phyloP scores from a whole-genome alignment of 2,888 invertebrate species.

The Drosophila heteroneura region DNA sequence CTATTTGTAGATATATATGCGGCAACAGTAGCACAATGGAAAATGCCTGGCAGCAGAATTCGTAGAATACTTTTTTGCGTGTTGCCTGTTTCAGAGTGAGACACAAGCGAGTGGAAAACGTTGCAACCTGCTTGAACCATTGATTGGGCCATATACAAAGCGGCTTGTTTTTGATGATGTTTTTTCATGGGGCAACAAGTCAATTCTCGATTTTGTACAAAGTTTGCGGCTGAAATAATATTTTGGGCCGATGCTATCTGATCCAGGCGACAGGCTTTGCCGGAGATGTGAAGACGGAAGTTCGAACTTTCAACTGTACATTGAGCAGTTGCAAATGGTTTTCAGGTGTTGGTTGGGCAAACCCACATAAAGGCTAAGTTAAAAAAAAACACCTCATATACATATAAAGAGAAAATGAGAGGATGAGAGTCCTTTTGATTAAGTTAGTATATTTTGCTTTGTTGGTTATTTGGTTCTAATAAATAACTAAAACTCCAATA shows the following conservation, averaged over 20 bases:
- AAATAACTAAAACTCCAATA: conserved; percentile 18
- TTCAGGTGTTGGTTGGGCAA: conserved; percentile 21
- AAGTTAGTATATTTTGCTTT: conserved; percentile 50
- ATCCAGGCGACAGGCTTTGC: conserved; percentile 7
- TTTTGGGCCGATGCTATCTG: conserved; percentile 27
- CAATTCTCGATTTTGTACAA: conserved; percentile 35
- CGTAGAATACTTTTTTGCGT: conserved; percentile 51
- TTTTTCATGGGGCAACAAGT: conserved; percentile 63
- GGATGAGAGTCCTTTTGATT: conserved; percentile 25
- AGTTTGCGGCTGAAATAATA: conserved; percentile 44
- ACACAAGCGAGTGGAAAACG: conserved; percentile 26
- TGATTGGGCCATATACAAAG: conserved; percentile 76
- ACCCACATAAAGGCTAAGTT: conserved; percentile 30
- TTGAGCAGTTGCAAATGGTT: conserved; percentile 14
- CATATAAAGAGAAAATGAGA: not conserved
- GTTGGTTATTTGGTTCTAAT: conserved; percentile 53
- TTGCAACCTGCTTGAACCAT: conserved; percentile 40
- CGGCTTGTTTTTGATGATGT: conserved; percentile 30
- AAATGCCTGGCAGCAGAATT: conserved; percentile 31
- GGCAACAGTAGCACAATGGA: conserved; percentile 6
- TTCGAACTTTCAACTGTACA: conserved; percentile 21
- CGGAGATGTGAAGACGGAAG: not conserved
- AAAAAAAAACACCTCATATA: conserved; percentile 25
- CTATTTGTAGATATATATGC: conserved; percentile 1
- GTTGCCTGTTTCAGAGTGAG: not conserved